A percentile compares a stretch with the other conserved stretches of the same genome.
These are phyloP conservation scores for Crematogaster levior DNA, from an alignment of 2,888 invertebrate species.

Conservation along the genomic window DNA sequence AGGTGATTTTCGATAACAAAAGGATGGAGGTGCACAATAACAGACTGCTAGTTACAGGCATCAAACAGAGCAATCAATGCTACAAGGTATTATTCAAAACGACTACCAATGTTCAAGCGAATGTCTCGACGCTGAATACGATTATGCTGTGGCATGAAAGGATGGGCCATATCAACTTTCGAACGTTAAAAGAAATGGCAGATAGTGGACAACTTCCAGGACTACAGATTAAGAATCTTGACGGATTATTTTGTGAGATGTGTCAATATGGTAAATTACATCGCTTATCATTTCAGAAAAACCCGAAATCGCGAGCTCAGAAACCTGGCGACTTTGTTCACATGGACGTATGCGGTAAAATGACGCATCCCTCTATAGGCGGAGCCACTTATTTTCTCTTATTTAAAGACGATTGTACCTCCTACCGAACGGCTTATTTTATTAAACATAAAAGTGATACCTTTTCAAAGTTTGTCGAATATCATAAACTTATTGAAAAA, in stretches of 20 bases:
- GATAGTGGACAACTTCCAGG: background rate
- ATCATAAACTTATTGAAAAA: background rate
- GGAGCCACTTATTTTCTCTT: no score
- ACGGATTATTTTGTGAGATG: background rate
- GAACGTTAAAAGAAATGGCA: background rate
- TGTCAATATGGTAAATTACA: background rate
- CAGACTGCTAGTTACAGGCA: background rate
- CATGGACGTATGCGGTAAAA: no score
- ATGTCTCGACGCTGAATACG: background rate
- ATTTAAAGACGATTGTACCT: background rate
- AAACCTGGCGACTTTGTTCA: background rate
- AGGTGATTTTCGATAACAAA: background rate
- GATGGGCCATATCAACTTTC: background rate
- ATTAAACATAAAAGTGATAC: slow-evolving; percentile 1
- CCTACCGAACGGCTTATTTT: background rate
- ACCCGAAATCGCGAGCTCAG: no score
- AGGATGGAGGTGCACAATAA: background rate
- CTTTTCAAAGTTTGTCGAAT: background rate
- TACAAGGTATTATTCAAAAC: slow-evolving; percentile 1
- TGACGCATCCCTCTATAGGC: no score
- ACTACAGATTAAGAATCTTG: background rate
- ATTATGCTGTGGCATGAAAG: background rate
- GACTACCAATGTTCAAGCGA: background rate
- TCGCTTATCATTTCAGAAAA: background rate
- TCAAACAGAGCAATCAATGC: no score